Conservation (phyloP, 2,888 invertebrate species). For the Cantharis flavilabris region DNA sequence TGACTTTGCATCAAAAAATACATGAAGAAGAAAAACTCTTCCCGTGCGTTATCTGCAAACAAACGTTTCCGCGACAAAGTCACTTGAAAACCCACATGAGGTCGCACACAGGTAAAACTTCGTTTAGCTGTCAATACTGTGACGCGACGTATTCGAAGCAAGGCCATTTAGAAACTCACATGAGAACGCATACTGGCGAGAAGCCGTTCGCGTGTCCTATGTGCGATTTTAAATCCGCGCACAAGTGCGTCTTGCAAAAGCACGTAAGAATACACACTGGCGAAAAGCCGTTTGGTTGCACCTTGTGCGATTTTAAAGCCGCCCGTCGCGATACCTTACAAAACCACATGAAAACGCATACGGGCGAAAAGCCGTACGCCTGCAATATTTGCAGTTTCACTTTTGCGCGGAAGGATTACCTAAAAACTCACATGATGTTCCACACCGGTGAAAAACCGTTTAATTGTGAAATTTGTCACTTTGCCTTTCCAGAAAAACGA, state of each 20-base stretch:
- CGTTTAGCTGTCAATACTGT: background rate
- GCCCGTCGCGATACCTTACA: background rate
- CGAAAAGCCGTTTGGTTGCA: background rate
- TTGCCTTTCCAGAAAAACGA: background rate
- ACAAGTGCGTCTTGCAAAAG: background rate
- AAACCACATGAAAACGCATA: background rate
- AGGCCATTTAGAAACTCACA: background rate
- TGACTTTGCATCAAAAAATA: background rate
- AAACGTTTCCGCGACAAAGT: background rate
- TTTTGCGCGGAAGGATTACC: background rate
- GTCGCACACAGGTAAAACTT: background rate
- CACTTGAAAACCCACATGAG: background rate
- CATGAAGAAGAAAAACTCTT: background rate
- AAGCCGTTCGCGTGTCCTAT: background rate
- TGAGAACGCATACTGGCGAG: background rate
- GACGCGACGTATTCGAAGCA: background rate
- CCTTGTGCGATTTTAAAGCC: background rate
- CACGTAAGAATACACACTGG: background rate
- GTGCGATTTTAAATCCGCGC: background rate
- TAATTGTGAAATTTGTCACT: background rate
- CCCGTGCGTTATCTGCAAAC: background rate
- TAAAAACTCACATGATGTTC: background rate
- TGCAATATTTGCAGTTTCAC: background rate
- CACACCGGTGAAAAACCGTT: background rate
- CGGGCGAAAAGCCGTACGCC: background rate